Evolutionary conservation across 2,113 vertebrate species (phyloP).

Genomic region (Lycaon pictus): DNA sequence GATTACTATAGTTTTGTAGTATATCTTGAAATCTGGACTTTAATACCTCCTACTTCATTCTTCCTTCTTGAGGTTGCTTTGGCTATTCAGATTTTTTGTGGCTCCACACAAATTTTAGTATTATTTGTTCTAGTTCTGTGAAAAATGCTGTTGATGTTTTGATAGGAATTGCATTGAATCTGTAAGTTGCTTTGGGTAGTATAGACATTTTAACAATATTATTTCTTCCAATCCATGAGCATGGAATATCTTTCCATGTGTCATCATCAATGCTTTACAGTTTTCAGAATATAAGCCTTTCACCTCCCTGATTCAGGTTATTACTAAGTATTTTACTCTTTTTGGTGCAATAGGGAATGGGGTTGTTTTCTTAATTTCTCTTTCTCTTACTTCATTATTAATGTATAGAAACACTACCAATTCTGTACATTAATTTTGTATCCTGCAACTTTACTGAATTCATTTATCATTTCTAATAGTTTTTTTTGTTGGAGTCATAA

Average conservation of each 20-base stretch:
- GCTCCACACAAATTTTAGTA: background rate
- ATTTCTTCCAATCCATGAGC: background rate
- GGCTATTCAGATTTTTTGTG: background rate
- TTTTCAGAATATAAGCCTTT: too few species aligned
- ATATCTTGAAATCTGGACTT: background rate
- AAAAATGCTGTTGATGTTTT: background rate
- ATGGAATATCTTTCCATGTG: background rate
- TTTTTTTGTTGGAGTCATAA: background rate
- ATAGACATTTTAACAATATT: background rate
- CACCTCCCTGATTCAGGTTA: too few species aligned
- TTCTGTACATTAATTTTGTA: too few species aligned
- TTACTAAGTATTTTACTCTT: too few species aligned
- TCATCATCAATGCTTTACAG: background rate
- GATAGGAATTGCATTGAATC: background rate
- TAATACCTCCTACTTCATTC: background rate
- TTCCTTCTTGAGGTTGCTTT: background rate
- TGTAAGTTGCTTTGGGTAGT: background rate
- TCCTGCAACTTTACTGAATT: too few species aligned
- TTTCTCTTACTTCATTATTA: too few species aligned
- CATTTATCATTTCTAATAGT: too few species aligned
- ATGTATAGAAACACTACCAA: too few species aligned
- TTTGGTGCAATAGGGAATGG: too few species aligned
- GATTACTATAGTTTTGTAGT: background rate
- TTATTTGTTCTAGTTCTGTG: background rate
- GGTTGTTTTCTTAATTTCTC: too few species aligned